Percentiles rank a stretch among this genome's conserved stretches.
Conservation (phyloP, 2,888 invertebrate genomes). For the Sesia apiformis region DNA sequence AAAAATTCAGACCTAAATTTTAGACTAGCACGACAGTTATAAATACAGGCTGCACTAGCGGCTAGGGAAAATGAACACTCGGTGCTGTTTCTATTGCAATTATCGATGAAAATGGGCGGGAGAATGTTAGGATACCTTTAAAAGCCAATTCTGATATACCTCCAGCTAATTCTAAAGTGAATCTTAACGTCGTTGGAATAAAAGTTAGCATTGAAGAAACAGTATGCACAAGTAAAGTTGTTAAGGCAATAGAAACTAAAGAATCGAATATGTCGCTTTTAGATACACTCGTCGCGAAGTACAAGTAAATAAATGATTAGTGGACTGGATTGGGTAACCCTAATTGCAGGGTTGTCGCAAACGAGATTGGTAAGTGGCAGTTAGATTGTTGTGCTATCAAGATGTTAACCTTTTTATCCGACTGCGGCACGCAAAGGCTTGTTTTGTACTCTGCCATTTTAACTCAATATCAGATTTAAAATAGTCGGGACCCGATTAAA, state of each 20-base stretch:
- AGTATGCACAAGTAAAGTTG: neutral
- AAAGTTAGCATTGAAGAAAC: neutral
- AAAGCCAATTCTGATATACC: neutral
- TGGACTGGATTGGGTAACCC: constrained; percentile 10
- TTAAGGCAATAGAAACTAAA: constrained; percentile 11
- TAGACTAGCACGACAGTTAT: constrained; percentile 1
- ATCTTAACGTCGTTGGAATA: neutral
- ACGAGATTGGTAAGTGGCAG: neutral
- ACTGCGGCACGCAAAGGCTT: too few relatives aligned
- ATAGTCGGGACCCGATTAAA: too few relatives aligned
- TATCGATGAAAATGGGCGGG: constrained; percentile 25
- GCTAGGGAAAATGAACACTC: constrained; percentile 42
- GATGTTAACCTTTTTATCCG: neutral
- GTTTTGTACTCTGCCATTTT: too few relatives aligned
- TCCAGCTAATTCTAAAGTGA: neutral
- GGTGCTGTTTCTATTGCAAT: constrained; percentile 31
- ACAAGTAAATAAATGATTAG: constrained; percentile 28
- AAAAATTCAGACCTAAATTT: constrained; percentile 10
- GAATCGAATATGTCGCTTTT: constrained; percentile 16
- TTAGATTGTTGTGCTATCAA: neutral
- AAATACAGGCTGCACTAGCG: neutral
- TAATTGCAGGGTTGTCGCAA: neutral
- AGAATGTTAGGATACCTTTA: constrained; percentile 8
- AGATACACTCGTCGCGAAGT: constrained; percentile 22
- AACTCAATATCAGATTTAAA: too few relatives aligned